These are phyloP conservation scores for Epinephelus cyanopodus DNA, from an alignment of 2,113 vertebrate genomes.

Conservation along the genomic window DNA sequence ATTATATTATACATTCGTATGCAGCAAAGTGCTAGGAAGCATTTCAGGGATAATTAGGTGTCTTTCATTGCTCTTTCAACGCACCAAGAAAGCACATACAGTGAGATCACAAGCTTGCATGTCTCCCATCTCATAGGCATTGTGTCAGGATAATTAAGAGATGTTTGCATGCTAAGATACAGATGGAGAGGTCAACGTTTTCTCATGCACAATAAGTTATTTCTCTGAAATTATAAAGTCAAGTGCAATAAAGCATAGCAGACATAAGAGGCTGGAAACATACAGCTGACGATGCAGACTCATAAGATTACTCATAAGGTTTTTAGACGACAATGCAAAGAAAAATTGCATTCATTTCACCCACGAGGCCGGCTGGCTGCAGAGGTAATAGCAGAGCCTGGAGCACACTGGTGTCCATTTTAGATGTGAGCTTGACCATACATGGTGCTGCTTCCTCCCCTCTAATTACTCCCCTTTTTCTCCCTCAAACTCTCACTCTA, in stretches of 20 bases:
- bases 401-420: conserved; percentile 4
- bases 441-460: neutral
- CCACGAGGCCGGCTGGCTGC: no score
- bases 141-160: conserved; percentile 36
- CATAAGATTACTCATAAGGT: neutral
- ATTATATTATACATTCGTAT: conserved; percentile 2
- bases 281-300: neutral
- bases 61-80: conserved; percentile 14
- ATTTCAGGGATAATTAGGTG: conserved; percentile 47
- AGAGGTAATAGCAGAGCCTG: neutral
- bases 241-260: neutral
- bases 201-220: neutral
- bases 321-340: neutral
- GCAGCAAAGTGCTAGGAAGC: conserved; percentile 9
- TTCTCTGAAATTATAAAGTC: conserved; percentile 15
- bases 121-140: neutral
- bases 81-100: neutral
- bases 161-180: conserved; percentile 12
- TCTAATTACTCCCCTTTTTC: conserved; percentile 4
- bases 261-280: neutral
- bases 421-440: conserved; percentile 5
- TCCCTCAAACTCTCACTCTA: neutral
- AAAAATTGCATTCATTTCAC: no score
- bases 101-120: conserved; percentile 9
- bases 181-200: conserved; percentile 42